These are phyloP conservation scores for Dipodomys merriami DNA, from an alignment of 2,113 vertebrate species.

Conservation along the genomic window DNA sequence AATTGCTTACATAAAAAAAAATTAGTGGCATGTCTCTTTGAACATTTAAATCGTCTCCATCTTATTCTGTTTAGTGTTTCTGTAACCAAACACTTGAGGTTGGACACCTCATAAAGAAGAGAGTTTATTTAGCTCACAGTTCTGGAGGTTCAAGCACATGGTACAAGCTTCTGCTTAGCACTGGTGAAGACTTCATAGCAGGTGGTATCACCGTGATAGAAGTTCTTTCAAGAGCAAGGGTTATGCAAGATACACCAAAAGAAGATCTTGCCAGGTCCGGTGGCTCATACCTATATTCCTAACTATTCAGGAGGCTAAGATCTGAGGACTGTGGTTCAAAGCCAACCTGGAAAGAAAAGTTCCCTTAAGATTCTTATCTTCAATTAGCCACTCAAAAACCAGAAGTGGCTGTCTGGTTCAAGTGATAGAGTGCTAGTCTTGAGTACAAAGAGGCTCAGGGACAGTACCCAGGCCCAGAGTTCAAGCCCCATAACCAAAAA, in stretches of 20 bases:
- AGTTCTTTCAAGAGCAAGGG: background rate
- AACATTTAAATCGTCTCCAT: constrained; percentile 40
- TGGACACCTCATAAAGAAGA: background rate
- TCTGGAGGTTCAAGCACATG: background rate
- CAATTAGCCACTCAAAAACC: too few species aligned
- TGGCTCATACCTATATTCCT: too few species aligned
- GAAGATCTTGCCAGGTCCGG: background rate
- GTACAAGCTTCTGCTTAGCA: background rate
- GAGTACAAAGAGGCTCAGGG: too few species aligned
- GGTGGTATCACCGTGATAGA: background rate
- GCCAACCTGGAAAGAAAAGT: too few species aligned
- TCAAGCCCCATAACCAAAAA: too few species aligned
- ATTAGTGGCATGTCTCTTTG: background rate
- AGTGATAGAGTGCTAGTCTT: too few species aligned
- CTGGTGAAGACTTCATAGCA: background rate
- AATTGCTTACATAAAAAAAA: constrained; percentile 26
- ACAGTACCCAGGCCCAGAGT: too few species aligned
- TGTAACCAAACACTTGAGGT: background rate
- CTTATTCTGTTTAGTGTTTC: background rate
- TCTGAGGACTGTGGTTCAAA: too few species aligned
- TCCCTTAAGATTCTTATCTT: too few species aligned
- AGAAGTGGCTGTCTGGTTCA: too few species aligned
- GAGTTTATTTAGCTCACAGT: background rate
- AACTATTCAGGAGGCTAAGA: too few species aligned
- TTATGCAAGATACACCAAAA: background rate